phyloP scores from a whole-genome alignment of 2,888 invertebrate genomes.

The Platerodrilus igneus region DNA sequence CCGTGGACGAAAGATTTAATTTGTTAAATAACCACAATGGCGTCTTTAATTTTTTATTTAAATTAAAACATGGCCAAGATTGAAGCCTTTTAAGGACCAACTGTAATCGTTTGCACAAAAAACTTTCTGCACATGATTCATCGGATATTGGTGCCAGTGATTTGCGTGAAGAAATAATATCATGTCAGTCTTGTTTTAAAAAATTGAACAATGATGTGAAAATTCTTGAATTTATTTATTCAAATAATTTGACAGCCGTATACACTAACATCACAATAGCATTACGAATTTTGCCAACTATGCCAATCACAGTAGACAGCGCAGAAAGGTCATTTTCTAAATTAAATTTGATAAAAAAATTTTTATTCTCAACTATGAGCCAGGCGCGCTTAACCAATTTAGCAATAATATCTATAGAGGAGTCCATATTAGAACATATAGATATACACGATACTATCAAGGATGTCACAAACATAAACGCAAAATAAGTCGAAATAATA shows the following conservation, averaged over 20 bases:
- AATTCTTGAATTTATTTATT: slow-evolving; percentile 6
- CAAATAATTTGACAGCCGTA: slow-evolving; percentile 12
- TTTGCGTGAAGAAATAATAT: slow-evolving; percentile 26
- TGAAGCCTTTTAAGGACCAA: slow-evolving; percentile 20
- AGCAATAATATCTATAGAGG: slow-evolving; percentile 26
- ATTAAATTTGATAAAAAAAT: slow-evolving; percentile 15
- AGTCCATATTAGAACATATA: slow-evolving; percentile 21
- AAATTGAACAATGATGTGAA: slow-evolving; percentile 21
- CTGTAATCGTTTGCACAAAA: slow-evolving; percentile 5
- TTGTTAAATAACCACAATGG: slow-evolving; percentile 23
- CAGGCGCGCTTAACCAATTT: slow-evolving; percentile 24
- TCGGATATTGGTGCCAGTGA: slow-evolving; percentile 25
- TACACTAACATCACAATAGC: slow-evolving; percentile 16
- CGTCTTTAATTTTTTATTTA: slow-evolving; percentile 27
- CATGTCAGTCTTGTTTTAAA: slow-evolving; percentile 23
- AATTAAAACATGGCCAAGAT: slow-evolving; percentile 19
- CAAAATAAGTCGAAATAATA: slow-evolving; percentile 20
- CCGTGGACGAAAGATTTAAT: slow-evolving; percentile 26
- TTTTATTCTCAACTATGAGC: too few relatives aligned
- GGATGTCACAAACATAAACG: slow-evolving; percentile 23
- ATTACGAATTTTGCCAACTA: slow-evolving; percentile 17
- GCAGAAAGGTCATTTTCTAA: too few relatives aligned
- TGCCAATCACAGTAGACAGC: slow-evolving; percentile 12
- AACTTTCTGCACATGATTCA: slow-evolving; percentile 21
- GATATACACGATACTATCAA: slow-evolving; percentile 23